Percentiles rank a stretch among this genome's conserved stretches.
phyloP scores from a whole-genome alignment of 2,797 vertebrate species.

The Lagodon rhomboides region DNA sequence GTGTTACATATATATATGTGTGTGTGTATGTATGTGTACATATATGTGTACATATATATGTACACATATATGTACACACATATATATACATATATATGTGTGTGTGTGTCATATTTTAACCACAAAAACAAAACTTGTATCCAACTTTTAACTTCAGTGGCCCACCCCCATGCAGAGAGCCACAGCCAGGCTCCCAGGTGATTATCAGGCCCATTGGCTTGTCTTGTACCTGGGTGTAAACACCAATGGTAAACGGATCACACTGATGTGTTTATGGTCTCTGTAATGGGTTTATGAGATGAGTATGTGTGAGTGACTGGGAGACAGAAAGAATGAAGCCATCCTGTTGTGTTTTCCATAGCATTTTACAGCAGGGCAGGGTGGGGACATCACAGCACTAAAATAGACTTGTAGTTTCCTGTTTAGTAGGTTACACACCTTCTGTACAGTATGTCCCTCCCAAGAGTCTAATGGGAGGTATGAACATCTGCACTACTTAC shows the following conservation, averaged over 20 bases:
- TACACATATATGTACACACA: too few relatives aligned
- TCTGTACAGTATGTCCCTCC: slow-evolving; percentile 40
- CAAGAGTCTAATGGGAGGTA: slow-evolving; percentile 32
- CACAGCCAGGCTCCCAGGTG: background rate
- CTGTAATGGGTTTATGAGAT: slow-evolving; percentile 45
- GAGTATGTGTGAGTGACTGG: slow-evolving; percentile 21
- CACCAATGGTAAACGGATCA: background rate
- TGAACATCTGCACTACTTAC: background rate
- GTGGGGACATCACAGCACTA: slow-evolving; percentile 40
- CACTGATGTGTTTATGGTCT: slow-evolving; percentile 44
- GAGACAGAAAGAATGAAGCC: slow-evolving; percentile 12
- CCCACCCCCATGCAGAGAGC: background rate
- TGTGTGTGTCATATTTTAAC: too few relatives aligned
- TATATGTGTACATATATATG: too few relatives aligned
- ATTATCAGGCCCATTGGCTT: background rate
- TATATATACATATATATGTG: too few relatives aligned
- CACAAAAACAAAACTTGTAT: slow-evolving; percentile 6
- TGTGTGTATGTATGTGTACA: too few relatives aligned
- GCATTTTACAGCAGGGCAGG: slow-evolving; percentile 44
- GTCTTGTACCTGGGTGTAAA: slow-evolving; percentile 12
- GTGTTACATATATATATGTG: too few relatives aligned
- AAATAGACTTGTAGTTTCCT: slow-evolving; percentile 74
- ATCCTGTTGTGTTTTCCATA: slow-evolving; percentile 48
- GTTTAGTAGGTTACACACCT: slow-evolving; percentile 61
- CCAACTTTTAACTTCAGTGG: background rate